Conservation (phyloP, 2,797 vertebrate species). For the Amniataba percoides region DNA sequence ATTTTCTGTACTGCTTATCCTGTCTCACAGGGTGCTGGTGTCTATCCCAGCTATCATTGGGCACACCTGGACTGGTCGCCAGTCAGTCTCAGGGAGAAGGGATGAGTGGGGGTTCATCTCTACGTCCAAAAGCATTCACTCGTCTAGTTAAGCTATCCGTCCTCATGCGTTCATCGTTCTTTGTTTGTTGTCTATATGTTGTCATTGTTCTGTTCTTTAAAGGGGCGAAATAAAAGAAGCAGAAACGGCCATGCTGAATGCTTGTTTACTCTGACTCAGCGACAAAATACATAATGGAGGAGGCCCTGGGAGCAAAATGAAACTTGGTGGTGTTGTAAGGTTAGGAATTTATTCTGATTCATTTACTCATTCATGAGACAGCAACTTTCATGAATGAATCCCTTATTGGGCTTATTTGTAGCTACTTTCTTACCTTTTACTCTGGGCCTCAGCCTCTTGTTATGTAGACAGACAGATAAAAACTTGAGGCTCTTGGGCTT, state of each 20-base stretch:
- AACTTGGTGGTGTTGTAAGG: not conserved
- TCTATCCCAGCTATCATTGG: too few relatives aligned
- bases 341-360: not conserved
- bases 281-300: not conserved
- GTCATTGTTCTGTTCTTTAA: not conserved
- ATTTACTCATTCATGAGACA: slow-evolving; percentile 4
- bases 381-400: slow-evolving; percentile 1
- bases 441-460: not conserved
- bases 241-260: not conserved
- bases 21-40: too few relatives aligned
- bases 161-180: not conserved
- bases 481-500: slow-evolving; percentile 11
- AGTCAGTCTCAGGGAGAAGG: too few relatives aligned
- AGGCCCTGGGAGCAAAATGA: not conserved
- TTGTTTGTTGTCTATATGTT: not conserved
- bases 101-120: too few relatives aligned
- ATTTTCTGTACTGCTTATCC: too few relatives aligned
- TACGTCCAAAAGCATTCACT: too few relatives aligned
- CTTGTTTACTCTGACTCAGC: not conserved
- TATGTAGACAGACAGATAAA: not conserved
- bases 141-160: too few relatives aligned
- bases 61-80: too few relatives aligned
- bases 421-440: not conserved
- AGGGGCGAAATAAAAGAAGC: not conserved
- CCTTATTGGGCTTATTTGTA: not conserved